These are phyloP conservation scores for Thalassarche chlororhynchos DNA, from an alignment of 2,113 vertebrate species.

Conservation along the genomic window DNA sequence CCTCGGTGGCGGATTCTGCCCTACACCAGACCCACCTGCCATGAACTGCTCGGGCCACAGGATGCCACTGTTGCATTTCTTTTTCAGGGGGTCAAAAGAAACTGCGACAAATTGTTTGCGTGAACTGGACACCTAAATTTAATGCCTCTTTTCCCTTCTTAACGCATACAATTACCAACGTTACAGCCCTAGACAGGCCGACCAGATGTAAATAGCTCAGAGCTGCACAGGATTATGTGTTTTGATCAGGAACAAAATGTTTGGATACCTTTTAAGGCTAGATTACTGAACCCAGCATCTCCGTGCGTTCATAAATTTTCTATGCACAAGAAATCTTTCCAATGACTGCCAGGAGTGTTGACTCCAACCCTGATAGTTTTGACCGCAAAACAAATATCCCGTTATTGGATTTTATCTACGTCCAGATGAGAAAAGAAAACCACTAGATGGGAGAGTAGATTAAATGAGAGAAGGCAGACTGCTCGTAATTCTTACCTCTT, in stretches of 20 bases:
- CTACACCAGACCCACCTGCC: slow-evolving; percentile 23
- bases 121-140: neutral
- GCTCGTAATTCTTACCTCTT: neutral
- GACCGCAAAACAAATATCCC: slow-evolving; percentile 18
- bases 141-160: neutral
- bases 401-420: neutral
- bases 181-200: neutral
- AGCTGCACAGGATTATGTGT: neutral
- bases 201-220: slow-evolving; percentile 6
- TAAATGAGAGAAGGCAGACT: slow-evolving; percentile 12
- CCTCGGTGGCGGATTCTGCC: neutral
- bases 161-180: neutral
- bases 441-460: slow-evolving; percentile 31
- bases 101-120: neutral
- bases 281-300: neutral
- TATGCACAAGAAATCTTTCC: neutral
- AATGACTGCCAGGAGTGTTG: neutral
- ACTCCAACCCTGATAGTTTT: neutral
- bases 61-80: slow-evolving; percentile 71
- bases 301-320: slow-evolving; percentile 6
- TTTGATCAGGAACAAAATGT: slow-evolving; percentile 15
- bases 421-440: slow-evolving; percentile 42
- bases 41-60: slow-evolving; percentile 63
- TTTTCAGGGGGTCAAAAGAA: slow-evolving; percentile 2
- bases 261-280: slow-evolving; percentile 36